Evolutionary conservation across 2,888 invertebrate genomes (phyloP), one percentile per base, ranked within the genome.

Genomic region (Microctonus brassicae): DNA sequence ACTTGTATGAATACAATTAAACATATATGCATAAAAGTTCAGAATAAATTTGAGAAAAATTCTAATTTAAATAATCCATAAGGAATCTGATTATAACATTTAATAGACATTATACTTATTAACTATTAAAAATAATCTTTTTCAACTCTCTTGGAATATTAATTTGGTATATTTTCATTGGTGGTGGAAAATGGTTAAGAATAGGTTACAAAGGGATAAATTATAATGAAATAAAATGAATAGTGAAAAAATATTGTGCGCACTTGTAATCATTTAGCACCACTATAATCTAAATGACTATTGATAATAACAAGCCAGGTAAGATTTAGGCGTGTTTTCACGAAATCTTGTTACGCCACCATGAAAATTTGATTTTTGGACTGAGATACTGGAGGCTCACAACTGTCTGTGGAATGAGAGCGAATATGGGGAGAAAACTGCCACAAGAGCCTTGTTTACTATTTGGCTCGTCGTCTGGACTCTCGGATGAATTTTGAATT

Each of bases 301-400:
- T 60, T 60, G 67, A 67, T 58, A 47, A 71, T 58, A 72, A 52
- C 17, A 47, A 39, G 11, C 39, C 29, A 58, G 0, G 6, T 20
- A 10, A 1, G 10, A n/a, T 34, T 58, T 33, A 58, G 17, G 86
- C 86, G 83, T 84, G 82, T 75, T 84, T 89, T 92, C 92, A 92
- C 90, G 91, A 91, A 80, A 91, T 91, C 84, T 91, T 91, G 78
- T 91, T 91, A 64, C 91, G 89, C 91, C 92, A 91, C 91, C 91
- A 91, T 63, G 90, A 90, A 82, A 90, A 91, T 80, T 91, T 88
- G 82, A 91, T 89, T 82, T 90, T 89, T 72, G 90, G 90, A 71
- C 86, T 88, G 20, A 86, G 83, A 76, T 87, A 86, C 66, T 87
- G 86, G 66, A 86, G 84, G 75, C 86, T 84, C 72, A 85, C 79